Conservation (phyloP, 2,888 invertebrate genomes). For the Drosophila niveifrons region DNA sequence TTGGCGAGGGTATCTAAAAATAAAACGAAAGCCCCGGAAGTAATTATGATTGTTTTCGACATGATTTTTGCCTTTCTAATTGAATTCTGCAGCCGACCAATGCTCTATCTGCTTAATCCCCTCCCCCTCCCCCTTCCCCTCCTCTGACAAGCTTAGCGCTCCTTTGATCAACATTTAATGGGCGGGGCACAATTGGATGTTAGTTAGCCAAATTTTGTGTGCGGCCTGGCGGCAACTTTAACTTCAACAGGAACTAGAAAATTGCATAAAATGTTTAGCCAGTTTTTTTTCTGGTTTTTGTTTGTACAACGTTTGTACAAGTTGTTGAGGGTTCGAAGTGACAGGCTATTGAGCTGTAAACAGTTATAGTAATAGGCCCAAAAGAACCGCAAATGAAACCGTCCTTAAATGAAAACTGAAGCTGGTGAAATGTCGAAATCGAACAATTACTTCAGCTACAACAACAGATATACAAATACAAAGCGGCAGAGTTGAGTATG, state of each 20-base stretch:
- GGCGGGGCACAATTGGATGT: slow-evolving; percentile 25
- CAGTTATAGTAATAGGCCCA: slow-evolving; percentile 36
- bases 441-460: slow-evolving; percentile 55
- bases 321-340: too few species aligned
- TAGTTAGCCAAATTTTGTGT: slow-evolving; percentile 13
- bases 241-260: not conserved
- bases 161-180: slow-evolving; percentile 1
- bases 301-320: too few species aligned
- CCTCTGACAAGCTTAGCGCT: not conserved
- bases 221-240: not conserved
- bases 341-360: slow-evolving; percentile 18
- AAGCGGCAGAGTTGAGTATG: not conserved
- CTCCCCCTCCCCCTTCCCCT: too few species aligned
- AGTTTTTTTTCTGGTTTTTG: not conserved
- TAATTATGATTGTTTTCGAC: slow-evolving; percentile 74
- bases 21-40: slow-evolving; percentile 58
- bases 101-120: not conserved
- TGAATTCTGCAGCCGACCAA: slow-evolving; percentile 54
- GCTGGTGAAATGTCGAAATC: slow-evolving; percentile 31
- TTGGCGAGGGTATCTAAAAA: slow-evolving; percentile 22
- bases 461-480: not conserved
- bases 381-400: slow-evolving; percentile 45
- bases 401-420: slow-evolving; percentile 26
- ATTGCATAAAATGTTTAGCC: not conserved
- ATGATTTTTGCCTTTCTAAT: slow-evolving; percentile 77